Evolutionary conservation across 2,888 invertebrate genomes (phyloP), one percentile per base, ranked within the genome.

Genomic region (Perdita meconis): DNA sequence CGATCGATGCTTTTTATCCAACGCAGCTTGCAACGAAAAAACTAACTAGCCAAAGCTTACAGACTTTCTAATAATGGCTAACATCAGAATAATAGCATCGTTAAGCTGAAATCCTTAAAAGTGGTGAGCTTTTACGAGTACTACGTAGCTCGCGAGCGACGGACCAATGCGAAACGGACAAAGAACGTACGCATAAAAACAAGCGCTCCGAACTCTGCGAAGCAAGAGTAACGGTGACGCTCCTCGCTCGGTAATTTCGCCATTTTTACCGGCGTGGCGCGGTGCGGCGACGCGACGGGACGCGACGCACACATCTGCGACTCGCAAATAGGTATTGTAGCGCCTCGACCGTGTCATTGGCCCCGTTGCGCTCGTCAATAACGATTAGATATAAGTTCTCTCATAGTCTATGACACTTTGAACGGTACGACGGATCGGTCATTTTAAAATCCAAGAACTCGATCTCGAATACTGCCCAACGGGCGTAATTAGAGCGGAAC

Each of bases 401-500:
- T 24, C 66, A 42, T n/a, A n/a, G n/a, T n/a, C n/a, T 10, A 12
- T 38, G 38, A 30, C 30, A 63, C n/a, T n/a, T n/a, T n/a, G n/a
- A n/a, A n/a, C n/a, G n/a, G n/a, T n/a, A n/a, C n/a, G n/a, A n/a
- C n/a, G n/a, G n/a, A n/a, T 57, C 78, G 56, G 68, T 74, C 75
- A 75, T 82, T 85, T 85, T 84, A 86, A 86, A 86, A 70, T 82
- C 74, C n/a, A 67, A 42, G 56, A 44, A 47, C 57, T 56, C 82
- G 71, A 77, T 76, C 66, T 59, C 74, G 82, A 78, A 77, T 82
- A 79, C 44, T 76, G 74, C 82, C 88, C 84, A 77, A 77, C 76
- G 80, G 88, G 85, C 80, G 83, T 89, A 89, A 88, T 88, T 89
- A 87, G 73, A 84, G 67, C 73, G 61, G n/a, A n/a, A n/a, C n/a